Evolutionary conservation across 2,113 vertebrate species (phyloP).

Genomic region (Chaetops frenatus): DNA sequence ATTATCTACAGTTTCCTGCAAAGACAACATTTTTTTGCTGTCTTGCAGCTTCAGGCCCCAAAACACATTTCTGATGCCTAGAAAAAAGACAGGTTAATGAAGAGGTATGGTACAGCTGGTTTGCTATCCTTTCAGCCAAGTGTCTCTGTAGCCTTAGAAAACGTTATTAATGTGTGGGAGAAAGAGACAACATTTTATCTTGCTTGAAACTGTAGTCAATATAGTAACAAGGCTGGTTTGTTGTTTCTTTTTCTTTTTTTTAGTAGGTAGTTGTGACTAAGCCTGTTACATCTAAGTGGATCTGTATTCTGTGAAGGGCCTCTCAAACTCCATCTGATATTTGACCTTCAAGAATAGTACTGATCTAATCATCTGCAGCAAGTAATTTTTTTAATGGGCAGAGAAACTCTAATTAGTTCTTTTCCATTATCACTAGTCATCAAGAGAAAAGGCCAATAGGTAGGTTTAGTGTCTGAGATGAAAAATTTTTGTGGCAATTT

Average conservation of each 20-base stretch:
- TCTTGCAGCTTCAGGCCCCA: not conserved
- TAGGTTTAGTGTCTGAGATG: not conserved
- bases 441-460: not conserved
- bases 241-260: not conserved
- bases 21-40: not conserved
- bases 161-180: not conserved
- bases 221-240: not conserved
- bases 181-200: constrained; percentile 18
- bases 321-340: not conserved
- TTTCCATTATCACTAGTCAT: constrained; percentile 4
- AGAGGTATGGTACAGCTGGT: not conserved
- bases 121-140: not conserved
- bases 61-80: not conserved
- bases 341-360: not conserved
- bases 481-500: not conserved
- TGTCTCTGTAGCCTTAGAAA: not conserved
- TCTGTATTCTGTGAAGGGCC: not conserved
- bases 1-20: not conserved
- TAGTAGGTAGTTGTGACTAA: not conserved
- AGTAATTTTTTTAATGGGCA: not conserved
- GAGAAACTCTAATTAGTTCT: constrained; percentile 4
- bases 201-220: not conserved
- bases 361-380: not conserved
- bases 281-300: not conserved
- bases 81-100: not conserved